These are phyloP conservation scores for Molossus molossus DNA, from an alignment of 2,797 vertebrate genomes.

Conservation along the genomic window DNA sequence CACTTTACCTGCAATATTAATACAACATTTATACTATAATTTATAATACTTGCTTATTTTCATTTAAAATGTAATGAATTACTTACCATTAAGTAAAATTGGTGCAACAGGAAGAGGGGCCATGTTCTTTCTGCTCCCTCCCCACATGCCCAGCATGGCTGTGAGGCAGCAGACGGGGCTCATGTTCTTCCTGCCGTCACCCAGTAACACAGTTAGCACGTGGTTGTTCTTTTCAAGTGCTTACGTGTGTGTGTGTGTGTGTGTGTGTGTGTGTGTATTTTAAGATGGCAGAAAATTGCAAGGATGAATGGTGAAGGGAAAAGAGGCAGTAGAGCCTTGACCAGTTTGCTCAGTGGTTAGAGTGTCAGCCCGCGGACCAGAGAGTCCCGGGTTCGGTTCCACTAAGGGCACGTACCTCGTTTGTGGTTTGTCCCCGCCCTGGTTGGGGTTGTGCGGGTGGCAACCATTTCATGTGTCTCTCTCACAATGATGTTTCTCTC, in stretches of 20 bases:
- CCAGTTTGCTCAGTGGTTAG: too few relatives aligned
- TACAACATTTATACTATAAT: not conserved
- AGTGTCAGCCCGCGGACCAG: too few relatives aligned
- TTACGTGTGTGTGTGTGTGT: not conserved
- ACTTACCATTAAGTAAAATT: not conserved
- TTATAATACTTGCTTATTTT: constrained; percentile 52
- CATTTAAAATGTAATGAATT: constrained; percentile 63
- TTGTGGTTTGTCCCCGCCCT: too few relatives aligned
- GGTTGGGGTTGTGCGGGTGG: too few relatives aligned
- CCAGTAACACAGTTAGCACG: not conserved
- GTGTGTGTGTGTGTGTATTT: not conserved
- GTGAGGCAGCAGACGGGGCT: not conserved
- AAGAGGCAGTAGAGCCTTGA: not conserved
- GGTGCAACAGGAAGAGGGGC: not conserved
- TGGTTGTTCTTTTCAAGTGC: not conserved
- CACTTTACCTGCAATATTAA: constrained; percentile 24
- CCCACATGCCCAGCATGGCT: too few relatives aligned
- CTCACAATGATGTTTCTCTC: too few relatives aligned
- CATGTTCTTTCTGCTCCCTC: not conserved
- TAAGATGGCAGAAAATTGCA: constrained; percentile 8
- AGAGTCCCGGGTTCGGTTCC: too few relatives aligned
- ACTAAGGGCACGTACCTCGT: too few relatives aligned
- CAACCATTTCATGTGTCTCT: too few relatives aligned
- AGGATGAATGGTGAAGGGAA: not conserved
- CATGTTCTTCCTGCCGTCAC: not conserved